These are phyloP conservation scores for Megalurothrips usitatus DNA, from an alignment of 2,888 invertebrate species.

Conservation along the genomic window DNA sequence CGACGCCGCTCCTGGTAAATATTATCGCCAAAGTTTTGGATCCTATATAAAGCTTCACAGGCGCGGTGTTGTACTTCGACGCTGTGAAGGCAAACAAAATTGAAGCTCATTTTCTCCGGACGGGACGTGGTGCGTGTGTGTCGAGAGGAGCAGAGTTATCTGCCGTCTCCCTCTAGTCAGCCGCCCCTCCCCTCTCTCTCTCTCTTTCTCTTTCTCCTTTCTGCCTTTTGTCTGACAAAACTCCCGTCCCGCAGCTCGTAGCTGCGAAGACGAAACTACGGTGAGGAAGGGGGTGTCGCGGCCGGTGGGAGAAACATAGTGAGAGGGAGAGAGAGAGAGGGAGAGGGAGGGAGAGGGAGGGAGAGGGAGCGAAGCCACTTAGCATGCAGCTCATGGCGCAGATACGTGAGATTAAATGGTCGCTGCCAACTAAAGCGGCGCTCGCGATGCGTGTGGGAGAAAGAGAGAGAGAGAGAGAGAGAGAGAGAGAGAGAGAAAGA, in stretches of 20 bases:
- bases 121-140: no score
- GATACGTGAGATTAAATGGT: neutral
- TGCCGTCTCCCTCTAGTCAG: neutral
- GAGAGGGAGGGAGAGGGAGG: conserved; percentile 13
- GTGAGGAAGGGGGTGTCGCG: no score
- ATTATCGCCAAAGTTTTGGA: no score
- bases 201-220: neutral
- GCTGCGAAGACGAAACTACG: no score
- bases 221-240: neutral
- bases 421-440: neutral
- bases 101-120: neutral
- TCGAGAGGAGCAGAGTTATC: neutral
- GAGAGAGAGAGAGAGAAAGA: neutral
- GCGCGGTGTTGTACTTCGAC: no score
- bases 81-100: neutral
- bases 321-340: conserved; percentile 21
- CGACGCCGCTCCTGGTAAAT: no score
- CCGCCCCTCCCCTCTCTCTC: neutral
- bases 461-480: neutral
- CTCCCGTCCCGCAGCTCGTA: no score
- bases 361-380: neutral
- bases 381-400: neutral
- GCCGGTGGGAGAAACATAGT: conserved; percentile 3
- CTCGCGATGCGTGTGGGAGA: neutral
- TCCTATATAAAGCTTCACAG: no score